Percentiles rank a stretch among this genome's conserved stretches.
These are phyloP conservation scores for Neocrepidodera transversa DNA, from an alignment of 2,888 invertebrate species.

Conservation along the genomic window DNA sequence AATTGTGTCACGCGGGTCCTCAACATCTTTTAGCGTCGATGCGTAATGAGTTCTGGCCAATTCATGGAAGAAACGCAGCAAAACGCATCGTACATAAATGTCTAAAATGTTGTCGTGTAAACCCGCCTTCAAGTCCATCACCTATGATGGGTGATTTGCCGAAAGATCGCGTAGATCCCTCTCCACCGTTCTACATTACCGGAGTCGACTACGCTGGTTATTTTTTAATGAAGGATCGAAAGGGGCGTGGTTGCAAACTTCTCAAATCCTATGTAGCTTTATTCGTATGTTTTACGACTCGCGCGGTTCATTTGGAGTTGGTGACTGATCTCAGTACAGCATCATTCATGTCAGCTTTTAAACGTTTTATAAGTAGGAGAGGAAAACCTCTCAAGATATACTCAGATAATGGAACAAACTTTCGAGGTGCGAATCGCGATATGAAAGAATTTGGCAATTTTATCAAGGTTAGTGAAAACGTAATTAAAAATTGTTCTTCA, in stretches of 20 bases:
- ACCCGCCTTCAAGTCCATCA: neutral
- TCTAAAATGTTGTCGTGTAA: slow-evolving; percentile 4
- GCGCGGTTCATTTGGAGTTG: slow-evolving; percentile 46
- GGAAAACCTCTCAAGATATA: slow-evolving; percentile 38
- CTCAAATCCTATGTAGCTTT: slow-evolving; percentile 32
- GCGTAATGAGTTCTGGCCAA: slow-evolving; percentile 39
- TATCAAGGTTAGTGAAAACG: neutral
- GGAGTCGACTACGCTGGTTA: slow-evolving; percentile 38
- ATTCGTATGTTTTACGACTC: slow-evolving; percentile 33
- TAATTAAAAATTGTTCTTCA: slow-evolving; percentile 2
- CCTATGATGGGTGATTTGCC: slow-evolving; percentile 27
- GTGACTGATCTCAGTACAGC: slow-evolving; percentile 40
- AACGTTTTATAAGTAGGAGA: too few species aligned
- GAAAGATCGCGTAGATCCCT: slow-evolving; percentile 14
- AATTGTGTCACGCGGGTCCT: slow-evolving; percentile 20
- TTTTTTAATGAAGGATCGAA: slow-evolving; percentile 22
- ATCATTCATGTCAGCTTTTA: slow-evolving; percentile 41
- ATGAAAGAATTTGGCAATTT: neutral
- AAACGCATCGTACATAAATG: slow-evolving; percentile 25
- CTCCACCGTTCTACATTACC: slow-evolving; percentile 19
- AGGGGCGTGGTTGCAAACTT: slow-evolving; percentile 17
- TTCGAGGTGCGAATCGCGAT: slow-evolving; percentile 27
- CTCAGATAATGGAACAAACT: slow-evolving; percentile 45
- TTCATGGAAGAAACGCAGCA: slow-evolving; percentile 30
- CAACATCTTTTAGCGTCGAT: slow-evolving; percentile 31